Evolutionary conservation across 2,888 invertebrate genomes (phyloP).

Genomic region (Unio pictorum): DNA sequence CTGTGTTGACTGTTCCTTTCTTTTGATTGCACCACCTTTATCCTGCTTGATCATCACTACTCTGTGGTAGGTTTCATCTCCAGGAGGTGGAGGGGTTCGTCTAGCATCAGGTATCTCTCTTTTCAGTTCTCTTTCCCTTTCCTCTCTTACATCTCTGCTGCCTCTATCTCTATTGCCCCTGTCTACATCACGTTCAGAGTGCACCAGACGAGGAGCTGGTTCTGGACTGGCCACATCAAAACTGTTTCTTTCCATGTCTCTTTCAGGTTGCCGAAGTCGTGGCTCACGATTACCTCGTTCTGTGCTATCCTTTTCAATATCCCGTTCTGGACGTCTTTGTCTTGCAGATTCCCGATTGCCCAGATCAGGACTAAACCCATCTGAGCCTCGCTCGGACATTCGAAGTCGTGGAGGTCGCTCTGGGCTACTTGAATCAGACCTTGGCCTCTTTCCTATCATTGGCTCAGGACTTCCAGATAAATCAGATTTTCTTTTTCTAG

Average conservation of each 20-base stretch:
- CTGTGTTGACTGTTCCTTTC: not conserved
- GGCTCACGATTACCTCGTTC: too few species aligned
- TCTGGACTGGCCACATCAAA: too few species aligned
- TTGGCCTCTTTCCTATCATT: constrained; percentile 2
- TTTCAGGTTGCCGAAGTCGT: too few species aligned
- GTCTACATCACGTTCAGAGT: constrained; percentile 9
- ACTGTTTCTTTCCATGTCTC: too few species aligned
- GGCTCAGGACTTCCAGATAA: constrained; percentile 6
- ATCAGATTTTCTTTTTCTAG: too few species aligned
- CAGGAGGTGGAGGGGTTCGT: constrained; percentile 10
- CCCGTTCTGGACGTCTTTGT: too few species aligned
- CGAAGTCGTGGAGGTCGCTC: not conserved
- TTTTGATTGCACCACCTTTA: constrained; percentile 3
- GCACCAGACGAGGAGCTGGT: constrained; percentile 4
- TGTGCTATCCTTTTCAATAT: too few species aligned
- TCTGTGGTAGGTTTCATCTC: constrained; percentile 10
- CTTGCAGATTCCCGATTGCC: too few species aligned
- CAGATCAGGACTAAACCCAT: too few species aligned
- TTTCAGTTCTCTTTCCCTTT: constrained; percentile 1
- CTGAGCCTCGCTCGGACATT: too few species aligned
- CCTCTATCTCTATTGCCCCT: constrained; percentile 4
- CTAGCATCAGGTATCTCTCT: not conserved
- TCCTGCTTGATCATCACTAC: constrained; percentile 14
- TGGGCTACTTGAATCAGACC: constrained; percentile 5
- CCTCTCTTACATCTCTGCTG: constrained; percentile 7